Evolutionary conservation across 2,888 invertebrate genomes (phyloP), one percentile per base, ranked within the genome.

Genomic region (Eulithis testata): DNA sequence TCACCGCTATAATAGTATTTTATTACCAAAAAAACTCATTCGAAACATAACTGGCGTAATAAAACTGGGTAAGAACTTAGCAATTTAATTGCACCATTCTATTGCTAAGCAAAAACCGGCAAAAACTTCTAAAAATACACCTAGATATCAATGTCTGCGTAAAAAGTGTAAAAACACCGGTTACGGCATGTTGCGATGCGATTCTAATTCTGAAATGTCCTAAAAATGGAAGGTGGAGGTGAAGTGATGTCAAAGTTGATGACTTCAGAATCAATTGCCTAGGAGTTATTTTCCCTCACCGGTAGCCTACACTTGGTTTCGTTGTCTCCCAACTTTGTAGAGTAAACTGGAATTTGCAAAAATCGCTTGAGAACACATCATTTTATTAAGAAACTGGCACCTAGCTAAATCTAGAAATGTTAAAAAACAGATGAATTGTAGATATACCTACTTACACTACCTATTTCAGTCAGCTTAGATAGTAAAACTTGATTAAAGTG

Each of bases 401-500:
- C 3, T 31, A 6, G 31, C 6, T 31, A 43, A 55, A 55, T 36
- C n/a, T 49, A 49, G 47, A 49, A 49, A 59, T 27, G 12, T 21
- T 49, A 21, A 14, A 54, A 49, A 60, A 47, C 43, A 37, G 51
- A 55, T 5, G 31, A 1, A 31, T 31, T 31, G 31, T 31, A 6
- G 31, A 31, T 31, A 31, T 31, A 31, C 31, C 31, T 31, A 31
- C n/a, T 4, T 31, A 31, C 31, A 21, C 31, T 31, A 31, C 31
- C 31, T 31, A 31, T 31, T 31, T 6, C 5, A 31, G 2, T 52
- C 47, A n/a, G 60, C 37, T 55, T 14, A 47, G 45, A 47, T 53
- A 55, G 60, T 60, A 56, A 65, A 65, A 65, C 52, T 51, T 11
- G 45, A 65, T 65, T 65, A 47, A 64, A 60, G 56, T 52, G 64